These are phyloP conservation scores for Crocallis elinguaria DNA, from an alignment of 2,888 invertebrate genomes.

Conservation along the genomic window DNA sequence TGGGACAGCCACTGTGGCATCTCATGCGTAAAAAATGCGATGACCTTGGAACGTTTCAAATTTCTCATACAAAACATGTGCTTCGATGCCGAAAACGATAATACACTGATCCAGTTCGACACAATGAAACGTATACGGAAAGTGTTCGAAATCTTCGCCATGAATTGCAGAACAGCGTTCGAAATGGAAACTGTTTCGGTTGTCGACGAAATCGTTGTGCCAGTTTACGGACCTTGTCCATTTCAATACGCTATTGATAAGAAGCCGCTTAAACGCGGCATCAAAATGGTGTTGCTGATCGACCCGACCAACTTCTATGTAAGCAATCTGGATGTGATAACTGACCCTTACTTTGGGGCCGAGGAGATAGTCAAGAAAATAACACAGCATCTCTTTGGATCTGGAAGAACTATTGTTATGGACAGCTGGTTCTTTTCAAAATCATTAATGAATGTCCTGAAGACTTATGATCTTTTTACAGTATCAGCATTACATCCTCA, in stretches of 20 bases:
- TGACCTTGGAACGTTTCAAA: slow-evolving; percentile 70
- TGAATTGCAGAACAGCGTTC: slow-evolving; percentile 71
- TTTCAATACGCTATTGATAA: slow-evolving; percentile 72
- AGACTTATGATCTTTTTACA: slow-evolving; percentile 61
- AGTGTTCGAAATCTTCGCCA: slow-evolving; percentile 75
- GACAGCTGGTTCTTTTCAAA: slow-evolving; percentile 72
- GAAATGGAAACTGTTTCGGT: slow-evolving; percentile 63
- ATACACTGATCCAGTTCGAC: slow-evolving; percentile 61
- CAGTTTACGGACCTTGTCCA: slow-evolving; percentile 74
- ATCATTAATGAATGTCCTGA: slow-evolving; percentile 56
- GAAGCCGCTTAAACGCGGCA: slow-evolving; percentile 65
- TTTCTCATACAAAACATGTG: slow-evolving; percentile 68
- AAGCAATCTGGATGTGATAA: slow-evolving; percentile 73
- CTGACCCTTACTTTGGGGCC: slow-evolving; percentile 63
- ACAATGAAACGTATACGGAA: slow-evolving; percentile 72
- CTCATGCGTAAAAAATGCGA: slow-evolving; percentile 60
- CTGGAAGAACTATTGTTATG: slow-evolving; percentile 65
- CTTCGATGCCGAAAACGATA: slow-evolving; percentile 61
- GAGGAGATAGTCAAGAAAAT: slow-evolving; percentile 66
- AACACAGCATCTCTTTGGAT: slow-evolving; percentile 67
- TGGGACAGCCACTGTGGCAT: slow-evolving; percentile 69
- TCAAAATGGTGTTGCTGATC: slow-evolving; percentile 71
- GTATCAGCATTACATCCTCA: slow-evolving; percentile 64
- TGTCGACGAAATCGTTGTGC: slow-evolving; percentile 74
- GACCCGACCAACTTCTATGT: slow-evolving; percentile 74